These are phyloP conservation scores for Lasioglossum baleicum DNA, from an alignment of 1,140 invertebrate genomes.

Conservation along the genomic window DNA sequence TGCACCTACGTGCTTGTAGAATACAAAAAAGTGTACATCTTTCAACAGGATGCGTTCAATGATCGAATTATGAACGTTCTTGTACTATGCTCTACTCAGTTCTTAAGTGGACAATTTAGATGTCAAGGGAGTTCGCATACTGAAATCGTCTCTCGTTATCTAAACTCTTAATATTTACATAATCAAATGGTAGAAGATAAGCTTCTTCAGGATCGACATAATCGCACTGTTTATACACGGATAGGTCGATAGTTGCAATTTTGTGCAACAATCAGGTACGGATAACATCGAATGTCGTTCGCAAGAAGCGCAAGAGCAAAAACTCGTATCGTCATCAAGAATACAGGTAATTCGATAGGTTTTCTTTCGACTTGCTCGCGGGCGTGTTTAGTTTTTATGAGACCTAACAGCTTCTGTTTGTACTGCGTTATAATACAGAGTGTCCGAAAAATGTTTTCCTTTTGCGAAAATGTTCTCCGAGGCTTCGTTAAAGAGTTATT, in stretches of 20 bases:
- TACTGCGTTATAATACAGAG: neutral
- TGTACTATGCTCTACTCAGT: too few species aligned
- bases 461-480: too few species aligned
- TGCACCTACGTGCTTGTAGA: too few species aligned
- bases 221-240: neutral
- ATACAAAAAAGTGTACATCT: too few species aligned
- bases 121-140: neutral
- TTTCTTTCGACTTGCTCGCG: neutral
- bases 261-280: neutral
- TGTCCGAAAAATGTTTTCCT: too few species aligned
- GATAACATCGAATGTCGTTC: neutral
- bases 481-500: too few species aligned
- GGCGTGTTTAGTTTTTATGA: neutral
- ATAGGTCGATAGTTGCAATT: neutral
- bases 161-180: neutral
- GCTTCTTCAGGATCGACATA: neutral
- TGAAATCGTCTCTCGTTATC: neutral
- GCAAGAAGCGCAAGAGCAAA: neutral
- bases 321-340: neutral
- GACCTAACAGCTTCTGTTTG: neutral
- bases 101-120: neutral
- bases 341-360: neutral
- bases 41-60: conserved; percentile 2
- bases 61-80: neutral
- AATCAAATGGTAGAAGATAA: neutral